These are phyloP conservation scores for Hirundichthys speculiger DNA, from an alignment of 2,113 vertebrate genomes.

Conservation along the genomic window DNA sequence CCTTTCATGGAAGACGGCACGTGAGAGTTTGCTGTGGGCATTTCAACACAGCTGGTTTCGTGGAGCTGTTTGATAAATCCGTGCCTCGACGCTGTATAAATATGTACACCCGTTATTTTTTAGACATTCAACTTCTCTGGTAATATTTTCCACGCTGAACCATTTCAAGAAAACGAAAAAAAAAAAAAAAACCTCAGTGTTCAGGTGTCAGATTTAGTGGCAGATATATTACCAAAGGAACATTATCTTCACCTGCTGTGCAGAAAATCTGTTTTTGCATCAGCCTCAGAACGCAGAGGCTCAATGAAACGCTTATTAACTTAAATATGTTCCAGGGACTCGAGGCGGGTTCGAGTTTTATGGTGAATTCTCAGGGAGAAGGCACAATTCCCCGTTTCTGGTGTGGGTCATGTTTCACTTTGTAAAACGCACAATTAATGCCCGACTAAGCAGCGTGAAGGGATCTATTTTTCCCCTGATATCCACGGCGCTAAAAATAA, in stretches of 20 bases:
- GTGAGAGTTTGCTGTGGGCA: too few relatives aligned
- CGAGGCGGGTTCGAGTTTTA: background rate
- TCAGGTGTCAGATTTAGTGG: background rate
- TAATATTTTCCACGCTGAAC: too few relatives aligned
- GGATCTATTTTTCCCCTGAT: slow-evolving; percentile 1
- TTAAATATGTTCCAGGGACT: background rate
- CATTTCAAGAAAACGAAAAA: too few relatives aligned
- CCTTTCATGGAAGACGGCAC: too few relatives aligned
- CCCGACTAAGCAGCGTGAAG: background rate
- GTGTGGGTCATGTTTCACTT: background rate
- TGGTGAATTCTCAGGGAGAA: too few relatives aligned
- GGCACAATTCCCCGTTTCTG: background rate
- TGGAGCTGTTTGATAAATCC: too few relatives aligned
- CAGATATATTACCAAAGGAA: background rate
- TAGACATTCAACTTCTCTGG: too few relatives aligned
- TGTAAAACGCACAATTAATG: background rate
- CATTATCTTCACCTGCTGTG: background rate
- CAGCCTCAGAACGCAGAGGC: background rate
- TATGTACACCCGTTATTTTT: too few relatives aligned
- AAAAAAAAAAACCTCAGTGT: slow-evolving; percentile 4
- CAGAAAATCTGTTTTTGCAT: slow-evolving; percentile 2
- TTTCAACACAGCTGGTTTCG: too few relatives aligned
- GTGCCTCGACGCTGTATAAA: too few relatives aligned
- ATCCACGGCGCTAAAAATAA: slow-evolving; percentile 37
- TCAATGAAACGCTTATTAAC: background rate